Evolutionary conservation across 2,888 invertebrate species (phyloP), one percentile per base, ranked within the genome.

Genomic region (Saturnia pavonia): DNA sequence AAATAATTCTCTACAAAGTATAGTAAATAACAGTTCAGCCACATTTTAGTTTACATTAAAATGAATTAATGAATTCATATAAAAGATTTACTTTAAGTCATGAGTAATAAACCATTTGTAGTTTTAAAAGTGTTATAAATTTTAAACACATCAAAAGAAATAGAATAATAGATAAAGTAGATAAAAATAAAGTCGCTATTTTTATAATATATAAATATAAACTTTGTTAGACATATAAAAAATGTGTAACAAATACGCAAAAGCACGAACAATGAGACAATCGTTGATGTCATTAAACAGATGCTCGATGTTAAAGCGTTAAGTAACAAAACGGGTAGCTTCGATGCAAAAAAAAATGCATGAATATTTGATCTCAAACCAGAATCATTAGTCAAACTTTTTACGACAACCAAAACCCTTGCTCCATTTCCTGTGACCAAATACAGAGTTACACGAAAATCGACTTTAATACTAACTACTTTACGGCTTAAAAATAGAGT

Each of bases 331-430:
- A 91, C 90, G 85, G 84, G 86, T 86, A 82, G 80, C 77, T 77
- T 80, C 76, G 77, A 77, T 80, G 78, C 72, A 71, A 77, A 88
- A 91, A 90, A 91, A 91, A 89, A 85, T 82, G 83, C 86, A 92
- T 92, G 93, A 92, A 93, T 93, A 90, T 92, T 91, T 91, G 92
- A 92, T 92, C 86, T 87, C 82, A 89, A 91, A 92, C 92, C 90
- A 91, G 89, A 91, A 91, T 92, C 94, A 93, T 94, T 94, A 93
- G 92, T 94, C 92, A 93, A 91, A 80, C 89, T 93, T 91, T 92
- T 93, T 91, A 89, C 78, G 79, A 73, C 70, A 77, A 67, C 22
- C 70, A 34, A 22, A 1, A 7, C 65, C 40, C 40, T 40, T 40
- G 65, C 34, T 65, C 65, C 65, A 65, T 40, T 65, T 65, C 65